phyloP scores from a whole-genome alignment of 2,888 invertebrate species.

The Nematopogon swammerdamellus region DNA sequence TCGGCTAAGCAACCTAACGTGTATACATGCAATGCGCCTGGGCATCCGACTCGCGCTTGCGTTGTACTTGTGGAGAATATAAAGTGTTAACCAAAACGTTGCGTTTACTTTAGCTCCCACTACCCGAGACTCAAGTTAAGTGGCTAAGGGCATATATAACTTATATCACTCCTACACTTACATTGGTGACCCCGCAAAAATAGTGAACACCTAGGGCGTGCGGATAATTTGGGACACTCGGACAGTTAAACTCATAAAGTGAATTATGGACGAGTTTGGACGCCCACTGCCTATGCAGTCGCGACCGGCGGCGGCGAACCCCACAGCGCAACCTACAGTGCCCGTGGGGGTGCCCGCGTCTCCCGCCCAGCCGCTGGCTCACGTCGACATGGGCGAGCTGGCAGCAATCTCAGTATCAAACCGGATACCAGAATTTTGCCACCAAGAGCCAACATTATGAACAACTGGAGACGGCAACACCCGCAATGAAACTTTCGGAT shows the following conservation, averaged over 20 bases:
- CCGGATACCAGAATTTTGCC: slow-evolving; percentile 5
- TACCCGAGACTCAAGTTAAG: no score
- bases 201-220: not conserved
- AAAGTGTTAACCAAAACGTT: no score
- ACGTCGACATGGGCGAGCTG: not conserved
- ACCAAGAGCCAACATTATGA: slow-evolving; percentile 9
- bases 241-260: not conserved
- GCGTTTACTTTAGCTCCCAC: no score
- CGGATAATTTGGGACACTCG: not conserved
- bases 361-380: not conserved
- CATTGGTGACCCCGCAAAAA: not conserved
- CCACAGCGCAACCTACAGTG: not conserved
- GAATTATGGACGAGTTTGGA: not conserved
- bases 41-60: no score
- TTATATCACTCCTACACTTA: no score
- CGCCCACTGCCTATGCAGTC: not conserved
- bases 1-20: no score
- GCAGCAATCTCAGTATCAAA: not conserved
- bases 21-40: no score
- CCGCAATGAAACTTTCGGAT: not conserved
- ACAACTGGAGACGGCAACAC: slow-evolving; percentile 2
- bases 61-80: no score
- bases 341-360: not conserved
- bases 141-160: no score
- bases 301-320: not conserved